Conservation (phyloP, 1,140 invertebrate species). For the Drosophila nikananu region DNA sequence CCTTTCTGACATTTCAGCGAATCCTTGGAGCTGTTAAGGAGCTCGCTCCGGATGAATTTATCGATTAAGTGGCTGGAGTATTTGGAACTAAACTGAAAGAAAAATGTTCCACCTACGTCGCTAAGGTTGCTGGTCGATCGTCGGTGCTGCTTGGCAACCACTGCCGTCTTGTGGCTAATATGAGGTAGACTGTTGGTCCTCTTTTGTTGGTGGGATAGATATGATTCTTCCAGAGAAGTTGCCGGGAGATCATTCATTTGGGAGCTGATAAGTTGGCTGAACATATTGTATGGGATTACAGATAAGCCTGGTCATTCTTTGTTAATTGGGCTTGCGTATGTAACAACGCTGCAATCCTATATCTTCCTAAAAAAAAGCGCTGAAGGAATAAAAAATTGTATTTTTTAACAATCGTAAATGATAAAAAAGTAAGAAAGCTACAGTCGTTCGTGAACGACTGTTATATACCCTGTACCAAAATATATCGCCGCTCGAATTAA, state of each 20-base stretch:
- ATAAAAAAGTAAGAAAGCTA: no score
- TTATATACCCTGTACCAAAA: no score
- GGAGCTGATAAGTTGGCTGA: not conserved
- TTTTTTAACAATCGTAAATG: no score
- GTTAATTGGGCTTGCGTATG: no score
- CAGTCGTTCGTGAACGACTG: no score
- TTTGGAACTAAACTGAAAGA: conserved; percentile 62
- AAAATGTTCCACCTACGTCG: conserved; percentile 63
- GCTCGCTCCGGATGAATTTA: conserved; percentile 70
- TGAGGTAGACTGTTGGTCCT: conserved; percentile 67
- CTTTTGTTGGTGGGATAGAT: conserved; percentile 38
- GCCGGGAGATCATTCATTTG: not conserved
- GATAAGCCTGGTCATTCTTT: not conserved
- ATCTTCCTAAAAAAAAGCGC: not conserved
- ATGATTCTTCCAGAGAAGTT: not conserved
- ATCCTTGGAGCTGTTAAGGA: conserved; percentile 70
- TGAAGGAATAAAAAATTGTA: not conserved
- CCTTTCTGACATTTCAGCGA: conserved; percentile 61
- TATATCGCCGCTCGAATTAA: no score
- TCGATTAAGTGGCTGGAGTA: conserved; percentile 75
- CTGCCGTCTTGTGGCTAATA: conserved; percentile 43
- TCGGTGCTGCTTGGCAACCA: conserved; percentile 43
- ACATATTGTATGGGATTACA: not conserved
- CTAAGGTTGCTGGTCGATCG: conserved; percentile 65
- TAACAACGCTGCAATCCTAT: not conserved